Conservation (phyloP, 2,888 invertebrate species). For the Argyra leucocephala region DNA sequence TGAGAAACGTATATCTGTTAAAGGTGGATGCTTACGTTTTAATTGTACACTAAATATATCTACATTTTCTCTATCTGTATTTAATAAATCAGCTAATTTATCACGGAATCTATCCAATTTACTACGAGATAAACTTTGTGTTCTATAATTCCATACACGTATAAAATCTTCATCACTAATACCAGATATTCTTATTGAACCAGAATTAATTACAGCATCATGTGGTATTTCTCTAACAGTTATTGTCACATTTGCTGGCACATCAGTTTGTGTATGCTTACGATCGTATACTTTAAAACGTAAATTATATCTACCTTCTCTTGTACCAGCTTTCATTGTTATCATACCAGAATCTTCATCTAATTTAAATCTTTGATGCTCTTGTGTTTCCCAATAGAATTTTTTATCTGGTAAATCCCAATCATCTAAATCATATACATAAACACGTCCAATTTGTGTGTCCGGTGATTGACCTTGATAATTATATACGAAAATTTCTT, state of each 20-base stretch:
- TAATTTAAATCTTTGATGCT: conserved; percentile 78
- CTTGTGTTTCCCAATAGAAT: conserved; percentile 85
- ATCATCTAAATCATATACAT: conserved; percentile 95
- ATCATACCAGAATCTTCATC: conserved; percentile 91
- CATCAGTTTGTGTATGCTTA: conserved; percentile 89
- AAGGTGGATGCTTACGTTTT: conserved; percentile 72
- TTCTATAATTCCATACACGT: conserved; percentile 85
- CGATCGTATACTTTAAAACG: conserved; percentile 84
- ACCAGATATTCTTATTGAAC: conserved; percentile 84
- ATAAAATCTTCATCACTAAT: conserved; percentile 95
- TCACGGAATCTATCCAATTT: conserved; percentile 83
- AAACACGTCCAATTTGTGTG: conserved; percentile 87
- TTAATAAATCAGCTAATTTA: conserved; percentile 75
- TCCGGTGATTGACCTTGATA: conserved; percentile 86
- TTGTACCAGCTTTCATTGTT: conserved; percentile 86
- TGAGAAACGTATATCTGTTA: conserved; percentile 86
- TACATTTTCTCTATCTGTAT: conserved; percentile 78
- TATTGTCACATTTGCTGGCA: conserved; percentile 92
- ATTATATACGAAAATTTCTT: conserved; percentile 95
- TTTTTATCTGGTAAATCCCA: conserved; percentile 98
- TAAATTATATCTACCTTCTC: conserved; percentile 74
- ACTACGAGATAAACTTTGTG: conserved; percentile 72
- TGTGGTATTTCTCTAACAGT: conserved; percentile 89
- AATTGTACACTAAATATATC: conserved; percentile 94
- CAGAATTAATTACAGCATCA: conserved; percentile 90